phyloP scores from a whole-genome alignment of 92 coral and sea anemone genomes.

The Porites evermanni region DNA sequence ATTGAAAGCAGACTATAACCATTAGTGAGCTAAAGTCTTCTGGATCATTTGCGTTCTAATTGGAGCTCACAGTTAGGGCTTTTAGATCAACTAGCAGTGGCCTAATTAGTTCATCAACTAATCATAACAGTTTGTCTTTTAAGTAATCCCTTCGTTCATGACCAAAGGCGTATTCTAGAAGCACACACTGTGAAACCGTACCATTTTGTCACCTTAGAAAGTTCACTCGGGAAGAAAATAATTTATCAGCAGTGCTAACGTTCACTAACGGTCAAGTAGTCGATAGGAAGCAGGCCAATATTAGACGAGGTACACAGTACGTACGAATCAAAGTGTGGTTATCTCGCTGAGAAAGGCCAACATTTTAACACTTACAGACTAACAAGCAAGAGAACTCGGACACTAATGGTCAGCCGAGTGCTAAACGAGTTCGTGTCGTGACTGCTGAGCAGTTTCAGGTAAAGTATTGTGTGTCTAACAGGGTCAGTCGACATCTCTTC shows the following conservation, averaged over 20 bases:
- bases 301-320: constrained; percentile 56
- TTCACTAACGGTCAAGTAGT: neutral
- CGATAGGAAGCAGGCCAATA: constrained; percentile 22
- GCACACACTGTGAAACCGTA: neutral
- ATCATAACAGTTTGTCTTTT: too few relatives aligned
- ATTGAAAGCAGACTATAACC: too few relatives aligned
- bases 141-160: too few relatives aligned
- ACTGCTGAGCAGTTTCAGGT: constrained; percentile 95
- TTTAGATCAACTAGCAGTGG: too few relatives aligned
- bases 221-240: too few relatives aligned
- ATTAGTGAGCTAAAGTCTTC: too few relatives aligned
- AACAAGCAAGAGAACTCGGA: constrained; percentile 96
- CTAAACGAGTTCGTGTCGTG: constrained; percentile 89
- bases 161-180: neutral
- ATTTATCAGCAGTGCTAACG: neutral
- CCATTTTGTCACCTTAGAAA: neutral
- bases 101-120: too few relatives aligned
- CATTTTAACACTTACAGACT: constrained; percentile 78
- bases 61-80: too few relatives aligned
- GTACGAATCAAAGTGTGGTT: constrained; percentile 30
- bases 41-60: too few relatives aligned
- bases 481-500: constrained; percentile 22
- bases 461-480: constrained; percentile 46
- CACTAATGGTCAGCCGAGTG: constrained; percentile 90
- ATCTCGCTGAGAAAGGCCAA: constrained; percentile 59